phyloP scores from a whole-genome alignment of 1,140 invertebrate genomes.

The Papilio glaucus region DNA sequence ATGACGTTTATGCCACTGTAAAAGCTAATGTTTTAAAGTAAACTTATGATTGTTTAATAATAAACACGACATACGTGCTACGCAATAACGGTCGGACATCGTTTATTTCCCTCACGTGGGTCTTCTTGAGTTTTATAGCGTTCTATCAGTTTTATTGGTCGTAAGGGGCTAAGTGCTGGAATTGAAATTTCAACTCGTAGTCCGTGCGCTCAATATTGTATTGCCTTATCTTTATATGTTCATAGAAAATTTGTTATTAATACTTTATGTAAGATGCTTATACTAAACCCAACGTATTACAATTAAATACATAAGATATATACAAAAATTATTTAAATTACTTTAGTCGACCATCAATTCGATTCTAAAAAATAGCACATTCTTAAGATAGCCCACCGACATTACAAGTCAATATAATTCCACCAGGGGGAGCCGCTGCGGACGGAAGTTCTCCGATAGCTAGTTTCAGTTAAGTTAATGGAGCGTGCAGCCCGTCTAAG shows the following conservation, averaged over 20 bases:
- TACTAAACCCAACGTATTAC: background rate
- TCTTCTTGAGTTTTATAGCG: constrained; percentile 13
- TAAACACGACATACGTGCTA: background rate
- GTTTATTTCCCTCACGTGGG: constrained; percentile 15
- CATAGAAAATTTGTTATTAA: background rate
- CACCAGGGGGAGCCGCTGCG: background rate
- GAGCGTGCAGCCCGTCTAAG: constrained; percentile 12
- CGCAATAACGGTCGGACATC: background rate
- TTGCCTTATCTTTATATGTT: background rate
- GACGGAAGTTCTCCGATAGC: constrained; percentile 1
- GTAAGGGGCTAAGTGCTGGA: constrained; percentile 15
- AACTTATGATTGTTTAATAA: no score
- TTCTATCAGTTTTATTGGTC: constrained; percentile 24
- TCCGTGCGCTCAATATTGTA: constrained; percentile 1
- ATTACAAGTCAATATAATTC: constrained; percentile 8
- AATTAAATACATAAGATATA: constrained; percentile 1
- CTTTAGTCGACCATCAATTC: background rate
- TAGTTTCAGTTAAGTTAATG: constrained; percentile 19
- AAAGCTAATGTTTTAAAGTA: no score
- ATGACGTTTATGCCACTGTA: no score
- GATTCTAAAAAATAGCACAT: background rate
- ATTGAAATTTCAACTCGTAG: constrained; percentile 17
- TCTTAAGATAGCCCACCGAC: constrained; percentile 7
- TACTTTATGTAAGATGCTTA: background rate
- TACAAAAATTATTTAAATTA: constrained; percentile 11